These are phyloP conservation scores for Tenthredo mesomela DNA, from an alignment of 2,888 invertebrate species.

Conservation along the genomic window DNA sequence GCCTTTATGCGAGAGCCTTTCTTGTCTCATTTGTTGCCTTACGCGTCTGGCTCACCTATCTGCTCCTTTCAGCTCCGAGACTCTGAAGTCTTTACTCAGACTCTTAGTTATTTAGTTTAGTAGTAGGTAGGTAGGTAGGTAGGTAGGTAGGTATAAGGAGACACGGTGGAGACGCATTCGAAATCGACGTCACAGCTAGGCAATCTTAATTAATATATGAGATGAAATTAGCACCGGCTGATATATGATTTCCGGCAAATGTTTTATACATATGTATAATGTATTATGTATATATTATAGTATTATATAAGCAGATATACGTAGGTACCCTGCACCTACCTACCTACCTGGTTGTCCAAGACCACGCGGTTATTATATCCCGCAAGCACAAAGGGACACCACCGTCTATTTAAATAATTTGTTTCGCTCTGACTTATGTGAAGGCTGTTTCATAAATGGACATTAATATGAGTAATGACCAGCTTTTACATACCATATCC, in stretches of 20 bases:
- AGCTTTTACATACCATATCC: not conserved
- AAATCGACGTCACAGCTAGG: slow-evolving; percentile 3
- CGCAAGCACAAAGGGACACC: slow-evolving; percentile 6
- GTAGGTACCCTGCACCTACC: not conserved
- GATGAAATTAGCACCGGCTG: slow-evolving; percentile 55
- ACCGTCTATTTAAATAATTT: slow-evolving; percentile 8
- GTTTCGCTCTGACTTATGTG: not conserved
- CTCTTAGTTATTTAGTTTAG: not conserved
- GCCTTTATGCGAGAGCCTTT: slow-evolving; percentile 65
- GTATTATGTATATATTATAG: not conserved
- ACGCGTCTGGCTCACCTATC: slow-evolving; percentile 8
- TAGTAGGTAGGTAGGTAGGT: not conserved
- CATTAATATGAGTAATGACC: not conserved
- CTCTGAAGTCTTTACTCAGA: slow-evolving; percentile 6
- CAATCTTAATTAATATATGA: slow-evolving; percentile 70
- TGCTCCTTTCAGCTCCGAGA: slow-evolving; percentile 24
- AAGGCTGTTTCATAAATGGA: not conserved
- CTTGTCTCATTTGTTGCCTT: slow-evolving; percentile 46
- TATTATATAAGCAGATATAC: not conserved
- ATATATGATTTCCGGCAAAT: slow-evolving; percentile 68
- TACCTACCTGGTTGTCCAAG: not conserved
- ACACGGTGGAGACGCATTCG: slow-evolving; percentile 9
- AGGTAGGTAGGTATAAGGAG: not conserved
- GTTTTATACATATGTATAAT: not conserved
- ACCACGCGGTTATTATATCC: not conserved